A percentile compares a stretch with the other conserved stretches of the same genome.
Conservation (phyloP, 2,888 invertebrate species). For the Troilus luridus region DNA sequence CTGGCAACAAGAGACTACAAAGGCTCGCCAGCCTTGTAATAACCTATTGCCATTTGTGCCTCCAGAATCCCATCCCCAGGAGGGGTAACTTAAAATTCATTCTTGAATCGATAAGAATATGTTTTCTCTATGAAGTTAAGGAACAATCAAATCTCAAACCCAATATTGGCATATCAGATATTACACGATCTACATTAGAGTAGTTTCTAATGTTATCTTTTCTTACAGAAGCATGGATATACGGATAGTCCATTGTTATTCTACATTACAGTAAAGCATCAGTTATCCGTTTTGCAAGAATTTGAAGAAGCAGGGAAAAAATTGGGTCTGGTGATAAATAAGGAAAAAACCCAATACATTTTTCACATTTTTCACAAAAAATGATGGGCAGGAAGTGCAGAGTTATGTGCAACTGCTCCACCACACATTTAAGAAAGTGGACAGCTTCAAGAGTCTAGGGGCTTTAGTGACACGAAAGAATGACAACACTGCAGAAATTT, state of each 20-base stretch:
- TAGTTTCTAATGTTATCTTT: not conserved
- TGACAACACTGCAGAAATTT: too few relatives aligned
- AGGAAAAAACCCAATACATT: too few relatives aligned
- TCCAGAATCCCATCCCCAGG: not conserved
- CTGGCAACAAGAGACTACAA: conserved; percentile 12
- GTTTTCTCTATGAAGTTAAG: not conserved
- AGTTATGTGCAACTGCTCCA: too few relatives aligned
- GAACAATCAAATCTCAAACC: not conserved
- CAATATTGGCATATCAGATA: not conserved
- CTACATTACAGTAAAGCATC: not conserved
- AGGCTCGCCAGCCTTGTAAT: not conserved
- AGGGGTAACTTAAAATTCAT: not conserved
- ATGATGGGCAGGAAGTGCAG: too few relatives aligned
- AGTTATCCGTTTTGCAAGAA: too few relatives aligned
- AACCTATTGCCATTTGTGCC: not conserved
- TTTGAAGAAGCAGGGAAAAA: too few relatives aligned
- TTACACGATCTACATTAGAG: not conserved
- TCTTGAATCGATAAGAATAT: not conserved
- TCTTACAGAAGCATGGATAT: not conserved
- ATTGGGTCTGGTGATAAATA: too few relatives aligned
- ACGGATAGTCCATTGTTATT: not conserved
- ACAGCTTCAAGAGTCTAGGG: too few relatives aligned
- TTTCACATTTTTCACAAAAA: too few relatives aligned
- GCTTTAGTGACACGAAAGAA: too few relatives aligned
- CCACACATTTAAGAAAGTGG: too few relatives aligned